These are phyloP conservation scores for Oceanodroma leucorhoa DNA, from an alignment of 2,797 vertebrate genomes.

Conservation along the genomic window DNA sequence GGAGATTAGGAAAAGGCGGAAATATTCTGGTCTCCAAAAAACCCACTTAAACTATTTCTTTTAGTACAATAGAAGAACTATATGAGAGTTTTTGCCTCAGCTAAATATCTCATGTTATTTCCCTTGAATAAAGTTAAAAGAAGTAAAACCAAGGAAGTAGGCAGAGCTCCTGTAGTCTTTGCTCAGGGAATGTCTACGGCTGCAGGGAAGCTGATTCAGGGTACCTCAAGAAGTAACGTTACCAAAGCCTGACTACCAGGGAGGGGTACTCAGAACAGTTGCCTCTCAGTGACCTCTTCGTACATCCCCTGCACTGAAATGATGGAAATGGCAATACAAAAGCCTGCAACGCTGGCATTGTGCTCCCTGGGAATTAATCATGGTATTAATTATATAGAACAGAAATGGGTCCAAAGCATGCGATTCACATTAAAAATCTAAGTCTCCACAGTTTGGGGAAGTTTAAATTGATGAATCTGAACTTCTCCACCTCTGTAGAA, in stretches of 20 bases:
- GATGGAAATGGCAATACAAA: background rate
- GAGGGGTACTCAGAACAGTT: background rate
- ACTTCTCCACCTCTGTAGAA: background rate
- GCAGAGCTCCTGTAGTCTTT: background rate
- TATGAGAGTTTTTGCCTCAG: background rate
- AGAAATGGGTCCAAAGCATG: background rate
- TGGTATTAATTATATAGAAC: background rate
- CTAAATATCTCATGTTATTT: background rate
- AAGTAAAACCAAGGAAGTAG: background rate
- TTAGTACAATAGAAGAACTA: background rate
- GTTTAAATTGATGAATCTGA: background rate
- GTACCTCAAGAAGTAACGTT: background rate
- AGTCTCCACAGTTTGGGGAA: background rate
- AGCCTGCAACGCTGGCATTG: background rate
- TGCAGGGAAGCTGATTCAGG: background rate
- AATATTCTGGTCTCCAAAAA: background rate
- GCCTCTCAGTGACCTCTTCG: background rate
- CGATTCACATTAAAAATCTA: background rate
- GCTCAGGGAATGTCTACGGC: background rate
- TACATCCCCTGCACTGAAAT: background rate
- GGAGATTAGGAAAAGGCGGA: background rate
- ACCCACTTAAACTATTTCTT: background rate
- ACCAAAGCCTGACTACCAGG: background rate
- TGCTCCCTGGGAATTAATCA: background rate
- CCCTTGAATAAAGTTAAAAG: background rate